Evolutionary conservation across 2,888 invertebrate species (phyloP), one percentile per base, ranked within the genome.

Genomic region (Tetanocera ferruginea): DNA sequence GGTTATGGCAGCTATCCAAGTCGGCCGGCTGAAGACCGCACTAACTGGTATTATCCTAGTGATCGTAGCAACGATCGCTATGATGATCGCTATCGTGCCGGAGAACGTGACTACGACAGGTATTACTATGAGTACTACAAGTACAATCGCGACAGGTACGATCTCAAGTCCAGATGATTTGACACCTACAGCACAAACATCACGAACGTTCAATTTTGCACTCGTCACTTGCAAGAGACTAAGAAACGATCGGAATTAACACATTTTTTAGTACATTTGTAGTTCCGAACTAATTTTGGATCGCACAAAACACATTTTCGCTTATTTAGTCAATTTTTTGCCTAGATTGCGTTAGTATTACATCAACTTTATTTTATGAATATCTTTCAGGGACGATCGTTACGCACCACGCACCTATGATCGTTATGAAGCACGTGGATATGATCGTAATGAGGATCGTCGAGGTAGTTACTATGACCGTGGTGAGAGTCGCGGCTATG

Each of bases 31-130:
- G 89, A 89, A 25, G 88, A 89, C 73, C 82, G 85, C n/a, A 83
- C 85, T 71, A 81, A 82, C 60, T 88, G 87, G 88, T 87, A 88
- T 23, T 87, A 88, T 72, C 84, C 88, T 17, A 78, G 69, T 25
- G 81, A 82, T 70, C 66, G 77, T 49, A 78, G 80, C 69, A 79
- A 79, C 49, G 86, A 87, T 82, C 86, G 89, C 0, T 85, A 89
- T 31, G 86, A 88, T n/a, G 88, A 88, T 80, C 85, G 78, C 11
- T 66, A 64, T 34, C 64, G 71, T 3, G 64, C 8, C 25, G 67
- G 49, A 2, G 78, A 78, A 37, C 80, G 82, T 11, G 86, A 84
- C 72, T 83, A 83, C 66, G 88, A 88, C 62, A 76, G 87, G 75
- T 86, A 86, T 78, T 85, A 84, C 57, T 76, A 80, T 37, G 19